Conservation (phyloP, 2,113 vertebrate genomes). For the Athene noctua region DNA sequence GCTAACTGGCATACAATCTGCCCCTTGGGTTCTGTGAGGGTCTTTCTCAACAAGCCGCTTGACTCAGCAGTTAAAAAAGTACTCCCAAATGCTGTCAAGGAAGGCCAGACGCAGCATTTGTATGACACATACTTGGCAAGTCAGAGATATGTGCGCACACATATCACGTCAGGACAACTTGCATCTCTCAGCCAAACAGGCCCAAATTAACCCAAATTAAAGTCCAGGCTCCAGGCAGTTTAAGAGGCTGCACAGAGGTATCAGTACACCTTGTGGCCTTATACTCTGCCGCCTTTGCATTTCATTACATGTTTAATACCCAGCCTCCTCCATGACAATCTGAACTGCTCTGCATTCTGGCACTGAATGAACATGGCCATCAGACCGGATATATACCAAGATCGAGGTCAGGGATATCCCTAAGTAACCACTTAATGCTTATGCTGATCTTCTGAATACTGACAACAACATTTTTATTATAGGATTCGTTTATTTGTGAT, state of each 20-base stretch:
- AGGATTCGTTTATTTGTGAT: constrained; percentile 25
- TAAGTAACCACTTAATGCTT: background rate
- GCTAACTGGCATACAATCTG: background rate
- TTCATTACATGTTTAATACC: background rate
- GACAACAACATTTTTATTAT: background rate
- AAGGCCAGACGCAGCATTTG: background rate
- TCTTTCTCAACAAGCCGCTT: background rate
- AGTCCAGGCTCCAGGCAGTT: background rate
- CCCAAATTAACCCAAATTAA: background rate
- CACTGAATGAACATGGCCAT: background rate
- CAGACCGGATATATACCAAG: background rate
- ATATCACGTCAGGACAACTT: background rate
- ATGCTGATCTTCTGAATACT: background rate
- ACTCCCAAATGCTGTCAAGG: background rate
- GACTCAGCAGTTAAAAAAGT: background rate
- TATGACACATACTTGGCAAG: background rate
- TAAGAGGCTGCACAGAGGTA: background rate
- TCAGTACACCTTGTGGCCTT: background rate
- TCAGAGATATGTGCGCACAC: background rate
- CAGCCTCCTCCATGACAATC: background rate
- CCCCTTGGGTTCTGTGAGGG: background rate
- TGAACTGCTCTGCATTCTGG: background rate
- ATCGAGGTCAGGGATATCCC: background rate
- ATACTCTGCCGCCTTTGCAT: background rate
- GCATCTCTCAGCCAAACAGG: background rate